Conservation (phyloP, 2,797 vertebrate species). For the Sebastes vulpes region DNA sequence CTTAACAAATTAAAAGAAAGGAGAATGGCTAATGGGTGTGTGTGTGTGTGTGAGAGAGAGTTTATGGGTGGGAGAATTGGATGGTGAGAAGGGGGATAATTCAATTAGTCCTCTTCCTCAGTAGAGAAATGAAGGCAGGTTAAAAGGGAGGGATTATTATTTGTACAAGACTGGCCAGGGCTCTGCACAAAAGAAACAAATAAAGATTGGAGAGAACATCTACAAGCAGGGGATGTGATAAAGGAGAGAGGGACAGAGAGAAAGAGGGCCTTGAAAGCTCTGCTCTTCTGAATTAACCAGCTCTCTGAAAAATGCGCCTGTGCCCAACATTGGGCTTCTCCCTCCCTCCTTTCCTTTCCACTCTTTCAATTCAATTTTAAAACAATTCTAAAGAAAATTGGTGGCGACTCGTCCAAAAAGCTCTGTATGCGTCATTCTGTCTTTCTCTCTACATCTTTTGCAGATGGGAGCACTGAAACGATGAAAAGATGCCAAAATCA, state of each 20-base stretch:
- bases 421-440: slow-evolving; percentile 49
- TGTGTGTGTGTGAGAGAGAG: slow-evolving; percentile 62
- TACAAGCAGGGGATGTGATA: slow-evolving; percentile 80
- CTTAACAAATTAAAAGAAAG: slow-evolving; percentile 99
- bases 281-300: slow-evolving; percentile 77
- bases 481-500: slow-evolving; percentile 68
- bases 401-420: slow-evolving; percentile 37
- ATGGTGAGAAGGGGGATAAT: slow-evolving; percentile 91
- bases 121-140: slow-evolving; percentile 89
- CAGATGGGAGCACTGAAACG: slow-evolving; percentile 29
- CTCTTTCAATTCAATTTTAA: slow-evolving; percentile 81
- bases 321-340: slow-evolving; percentile 57
- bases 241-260: slow-evolving; percentile 66
- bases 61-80: slow-evolving; percentile 83
- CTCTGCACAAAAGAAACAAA: slow-evolving; percentile 91
- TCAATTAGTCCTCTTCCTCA: slow-evolving; percentile 94
- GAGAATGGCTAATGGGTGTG: slow-evolving; percentile 78
- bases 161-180: slow-evolving; percentile 91
- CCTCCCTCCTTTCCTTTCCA: slow-evolving; percentile 45
- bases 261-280: slow-evolving; percentile 79
- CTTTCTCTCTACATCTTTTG: slow-evolving; percentile 35
- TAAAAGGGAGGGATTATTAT: slow-evolving; percentile 95
- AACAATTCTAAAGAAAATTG: slow-evolving; percentile 84
- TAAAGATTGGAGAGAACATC: slow-evolving; percentile 92
- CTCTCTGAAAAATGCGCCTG: slow-evolving; percentile 66